phyloP scores from a whole-genome alignment of 2,113 vertebrate genomes.

The Microcebus murinus region DNA sequence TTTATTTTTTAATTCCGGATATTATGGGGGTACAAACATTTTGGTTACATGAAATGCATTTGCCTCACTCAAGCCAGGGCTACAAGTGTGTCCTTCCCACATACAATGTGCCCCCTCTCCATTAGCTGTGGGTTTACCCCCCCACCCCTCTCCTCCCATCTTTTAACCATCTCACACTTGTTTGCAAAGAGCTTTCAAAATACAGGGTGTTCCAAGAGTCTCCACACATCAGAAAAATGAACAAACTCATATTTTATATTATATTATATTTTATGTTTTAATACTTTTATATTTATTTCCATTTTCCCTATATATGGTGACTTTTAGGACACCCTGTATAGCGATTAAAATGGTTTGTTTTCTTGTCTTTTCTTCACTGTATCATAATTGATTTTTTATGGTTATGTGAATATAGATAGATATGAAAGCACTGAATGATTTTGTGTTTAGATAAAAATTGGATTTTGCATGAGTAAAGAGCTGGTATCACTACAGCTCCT shows the following conservation, averaged over 20 bases:
- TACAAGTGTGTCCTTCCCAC: too few relatives aligned
- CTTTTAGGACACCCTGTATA: not conserved
- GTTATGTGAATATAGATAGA: not conserved
- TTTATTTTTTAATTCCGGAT: too few relatives aligned
- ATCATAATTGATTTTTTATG: conserved; percentile 14
- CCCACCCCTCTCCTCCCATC: not conserved
- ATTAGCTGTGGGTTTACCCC: too few relatives aligned
- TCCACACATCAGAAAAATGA: too few relatives aligned
- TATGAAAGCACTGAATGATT: conserved; percentile 52
- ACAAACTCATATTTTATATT: too few relatives aligned
- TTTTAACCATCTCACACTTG: conserved; percentile 9
- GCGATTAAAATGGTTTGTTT: conserved; percentile 7
- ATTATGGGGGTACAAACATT: too few relatives aligned
- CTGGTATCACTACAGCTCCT: not conserved
- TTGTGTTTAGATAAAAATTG: conserved; percentile 41
- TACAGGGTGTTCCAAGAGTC: not conserved
- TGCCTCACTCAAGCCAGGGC: too few relatives aligned
- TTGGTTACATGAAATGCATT: too few relatives aligned
- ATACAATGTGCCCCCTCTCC: too few relatives aligned
- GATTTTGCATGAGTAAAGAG: not conserved
- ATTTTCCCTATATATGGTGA: too few relatives aligned
- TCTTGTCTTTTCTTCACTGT: conserved; percentile 43
- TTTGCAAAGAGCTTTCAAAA: conserved; percentile 55
- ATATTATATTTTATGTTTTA: too few relatives aligned
- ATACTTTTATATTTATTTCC: too few relatives aligned